Base-by-base conservation (phyloP, 2,888 invertebrate genomes). In the Hoplodrina blanda region DNA sequence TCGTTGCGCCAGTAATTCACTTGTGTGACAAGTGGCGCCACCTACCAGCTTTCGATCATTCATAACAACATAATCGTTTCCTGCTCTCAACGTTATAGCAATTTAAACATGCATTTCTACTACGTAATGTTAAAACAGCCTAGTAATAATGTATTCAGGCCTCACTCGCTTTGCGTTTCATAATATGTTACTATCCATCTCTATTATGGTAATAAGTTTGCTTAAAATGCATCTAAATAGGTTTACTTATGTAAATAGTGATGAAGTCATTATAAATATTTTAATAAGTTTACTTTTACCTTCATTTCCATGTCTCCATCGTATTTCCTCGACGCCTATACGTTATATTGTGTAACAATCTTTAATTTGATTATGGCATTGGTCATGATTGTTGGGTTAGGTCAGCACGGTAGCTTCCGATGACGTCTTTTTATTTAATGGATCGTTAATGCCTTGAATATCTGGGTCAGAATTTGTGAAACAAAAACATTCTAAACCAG, bases 1-100 rank as follows among this genome's bases (percentile, higher is more conserved):
- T 62, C 46, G 59, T 55, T 64, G 54, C 55, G 57, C 19, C 41
- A 62, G 57, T 71, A 71, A 71, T 67, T 78, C 50, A 76, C 66
- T 80, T 17, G 63, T 80, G 62, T 49, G 71, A 76, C 81, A 71
- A 80, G 69, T 80, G 54, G 81, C 81, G 77, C 64, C 49, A 64
- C 53, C 53, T 56, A 65, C 64, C 20, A 44, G 52, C 46, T 59
- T 62, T 53, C 62, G 44, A 62, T 74, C 65, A 77, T 67, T 80
- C 66, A 66, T 76, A 83, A 81, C 59, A 62, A 80, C 69, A 59
- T 83, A 81, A 82, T 81, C 44, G 33, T 57, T 82, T 84, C 84
- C 84, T 74, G 57, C 67, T 73, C 65, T 75, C 57, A 67, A 71
- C 56, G 52, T 55, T 65, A 49, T n/a, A 63, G 69, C 44, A 77